phyloP scores from a whole-genome alignment of 92 coral and sea anemone species.

The Zoanthus sociatus region DNA sequence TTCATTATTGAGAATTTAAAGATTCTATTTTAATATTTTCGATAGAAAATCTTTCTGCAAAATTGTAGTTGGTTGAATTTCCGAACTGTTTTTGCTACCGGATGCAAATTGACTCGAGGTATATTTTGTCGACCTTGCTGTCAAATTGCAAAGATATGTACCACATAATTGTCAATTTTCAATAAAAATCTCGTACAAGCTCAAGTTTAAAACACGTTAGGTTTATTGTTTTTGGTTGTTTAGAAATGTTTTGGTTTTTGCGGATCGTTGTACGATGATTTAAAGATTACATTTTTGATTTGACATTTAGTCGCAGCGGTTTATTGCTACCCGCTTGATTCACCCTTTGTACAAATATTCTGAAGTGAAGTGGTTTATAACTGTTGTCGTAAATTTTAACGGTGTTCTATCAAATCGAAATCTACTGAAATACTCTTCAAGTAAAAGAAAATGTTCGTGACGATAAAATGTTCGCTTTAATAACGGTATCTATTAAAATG shows the following conservation, averaged over 20 bases:
- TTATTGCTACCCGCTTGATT: not conserved
- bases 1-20: not conserved
- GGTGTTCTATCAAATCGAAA: not conserved
- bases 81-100: not conserved
- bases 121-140: not conserved
- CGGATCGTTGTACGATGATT: not conserved
- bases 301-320: conserved; percentile 20
- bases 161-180: not conserved
- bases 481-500: not conserved
- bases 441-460: conserved; percentile 1
- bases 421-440: not conserved
- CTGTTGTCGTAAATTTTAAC: not conserved
- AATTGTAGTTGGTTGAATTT: not conserved
- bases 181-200: not conserved
- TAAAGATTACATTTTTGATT: not conserved
- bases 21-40: not conserved
- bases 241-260: not conserved
- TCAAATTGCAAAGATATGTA: not conserved
- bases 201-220: not conserved
- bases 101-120: not conserved
- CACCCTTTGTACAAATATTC: not conserved
- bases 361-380: not conserved
- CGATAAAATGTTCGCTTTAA: not conserved
- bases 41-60: not conserved
- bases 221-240: not conserved